Evolutionary conservation across 2,888 invertebrate species (phyloP), one percentile per base, ranked within the genome.

Genomic region (Amblyteles armatorius): DNA sequence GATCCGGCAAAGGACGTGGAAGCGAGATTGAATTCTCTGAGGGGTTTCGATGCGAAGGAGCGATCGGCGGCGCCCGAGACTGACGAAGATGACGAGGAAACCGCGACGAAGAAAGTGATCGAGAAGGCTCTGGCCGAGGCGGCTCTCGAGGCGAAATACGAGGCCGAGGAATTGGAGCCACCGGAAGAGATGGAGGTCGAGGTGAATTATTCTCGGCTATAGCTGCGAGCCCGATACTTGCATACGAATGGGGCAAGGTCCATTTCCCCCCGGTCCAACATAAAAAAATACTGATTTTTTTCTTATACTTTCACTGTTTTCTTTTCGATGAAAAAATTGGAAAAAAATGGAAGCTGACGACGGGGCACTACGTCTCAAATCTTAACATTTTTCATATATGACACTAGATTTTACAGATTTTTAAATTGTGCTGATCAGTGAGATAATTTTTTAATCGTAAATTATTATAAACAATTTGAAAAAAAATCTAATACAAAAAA

Each of bases 21-120:
- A 90, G 93, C 94, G 85, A 93, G 95, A 86, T 91, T 96, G 77
- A 95, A 95, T 44, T 94, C 94, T 13, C 89, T 96, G 26, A 94
- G 95, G 86, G 95, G 95, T 87, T 91, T 94, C 44, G 94, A 92
- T 87, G 85, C 90, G 7, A 85, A 88, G 6, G 88, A 89, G 68
- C 33, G 69, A 77, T 79, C 60, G 68, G 83, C 86, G 68, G 36
- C 77, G 9, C 44, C 40, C 4, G 88, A 91, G 19, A 11, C 13
- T 6, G 93, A 93, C 57, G 93, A 94, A 40, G 93, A 94, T n/a
- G 93, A 94, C 73, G 94, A 94, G 33, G 94, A 94, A 57, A 91
- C 92, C 0, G 88, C 94, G 6, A 94, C 94, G 13, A 93, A 91
- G 63, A 92, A 87, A 86, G 87, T 93, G 48, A 91, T 94, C 19